A percentile compares a stretch with the other conserved stretches of the same genome.
phyloP scores from a whole-genome alignment of 2,888 invertebrate genomes.

The Epinotia bilunana region DNA sequence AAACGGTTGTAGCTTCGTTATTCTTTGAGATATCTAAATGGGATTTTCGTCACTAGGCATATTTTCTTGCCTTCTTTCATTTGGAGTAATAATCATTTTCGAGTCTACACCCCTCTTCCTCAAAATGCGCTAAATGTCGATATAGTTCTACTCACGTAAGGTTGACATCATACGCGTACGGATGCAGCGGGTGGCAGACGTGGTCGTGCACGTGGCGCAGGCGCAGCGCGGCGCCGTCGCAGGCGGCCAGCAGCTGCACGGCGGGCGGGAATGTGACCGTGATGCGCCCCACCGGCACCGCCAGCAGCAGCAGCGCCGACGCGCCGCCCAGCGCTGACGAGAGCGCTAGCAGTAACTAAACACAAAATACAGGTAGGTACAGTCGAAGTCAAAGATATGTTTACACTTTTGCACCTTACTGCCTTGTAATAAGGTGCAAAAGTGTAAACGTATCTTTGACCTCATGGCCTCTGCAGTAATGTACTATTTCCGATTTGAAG shows the following conservation, averaged over 20 bases:
- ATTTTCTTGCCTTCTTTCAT: too few species aligned
- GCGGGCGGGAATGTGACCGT: conserved; percentile 86
- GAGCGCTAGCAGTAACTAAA: conserved; percentile 86
- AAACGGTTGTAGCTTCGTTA: too few species aligned
- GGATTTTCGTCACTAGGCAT: too few species aligned
- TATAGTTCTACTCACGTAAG: conserved; percentile 68
- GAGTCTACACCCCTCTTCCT: too few species aligned
- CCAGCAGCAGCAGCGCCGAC: conserved; percentile 86
- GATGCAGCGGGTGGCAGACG: conserved; percentile 77
- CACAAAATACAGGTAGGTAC: neutral
- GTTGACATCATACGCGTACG: conserved; percentile 76
- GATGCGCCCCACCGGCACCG: conserved; percentile 89
- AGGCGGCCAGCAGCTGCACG: conserved; percentile 85
- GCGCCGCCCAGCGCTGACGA: conserved; percentile 88
- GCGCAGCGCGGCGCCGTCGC: conserved; percentile 67
- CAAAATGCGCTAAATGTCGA: neutral
- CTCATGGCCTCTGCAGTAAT: too few species aligned
- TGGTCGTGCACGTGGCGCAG: conserved; percentile 77
- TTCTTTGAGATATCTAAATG: too few species aligned
- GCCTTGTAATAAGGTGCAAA: too few species aligned
- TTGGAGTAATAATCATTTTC: too few species aligned
- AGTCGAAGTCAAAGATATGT: too few species aligned
- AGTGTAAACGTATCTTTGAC: too few species aligned
- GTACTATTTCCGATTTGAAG: too few species aligned
- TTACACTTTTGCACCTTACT: too few species aligned